Base-by-base conservation (phyloP, 2,888 invertebrate genomes). In the Taphrorychus bicolor region DNA sequence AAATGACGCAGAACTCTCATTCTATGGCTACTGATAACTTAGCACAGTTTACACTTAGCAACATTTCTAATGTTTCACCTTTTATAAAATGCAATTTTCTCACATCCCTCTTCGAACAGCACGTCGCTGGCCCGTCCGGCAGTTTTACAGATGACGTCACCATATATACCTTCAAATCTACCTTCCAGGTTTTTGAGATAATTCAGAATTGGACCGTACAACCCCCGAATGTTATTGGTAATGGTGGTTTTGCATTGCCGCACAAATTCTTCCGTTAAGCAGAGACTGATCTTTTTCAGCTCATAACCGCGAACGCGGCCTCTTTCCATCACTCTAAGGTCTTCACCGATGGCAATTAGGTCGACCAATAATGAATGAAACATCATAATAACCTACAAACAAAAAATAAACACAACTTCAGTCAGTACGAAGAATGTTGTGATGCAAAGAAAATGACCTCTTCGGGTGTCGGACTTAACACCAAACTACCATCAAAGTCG, bases 381-480 rank as follows among this genome's bases (percentile, higher is more conserved):
- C 0, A 81, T 79, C 0, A 80, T 76, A 70, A 82, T 85, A 22
- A 92, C 66, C 66, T 69, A 23, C 5, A 59, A 57, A n/a, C n/a
- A n/a, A n/a, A n/a, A n/a, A n/a, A 24, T 7, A 60, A 69, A 51
- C 14, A 7, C 11, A 18, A 41, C 19, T 21, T 3, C 5, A 42
- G 9, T 0, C 16, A 21, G 4, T 21, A 2, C 4, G 11, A 56
- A 56, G 3, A 23, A 60, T 18, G 40, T 19, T 22, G n/a, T n/a
- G n/a, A n/a, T n/a, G n/a, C n/a, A n/a, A n/a, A n/a, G n/a, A n/a
- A n/a, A n/a, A n/a, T n/a, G n/a, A n/a, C n/a, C n/a, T n/a, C n/a
- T n/a, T n/a, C n/a, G n/a, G n/a, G n/a, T 40, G 85, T 85, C 5
- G 91, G 91, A 59, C 84, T 82, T 21, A 89, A 83, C 61, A 84